Conservation (phyloP, 2,113 vertebrate species). For the Clarias macrocephalus region DNA sequence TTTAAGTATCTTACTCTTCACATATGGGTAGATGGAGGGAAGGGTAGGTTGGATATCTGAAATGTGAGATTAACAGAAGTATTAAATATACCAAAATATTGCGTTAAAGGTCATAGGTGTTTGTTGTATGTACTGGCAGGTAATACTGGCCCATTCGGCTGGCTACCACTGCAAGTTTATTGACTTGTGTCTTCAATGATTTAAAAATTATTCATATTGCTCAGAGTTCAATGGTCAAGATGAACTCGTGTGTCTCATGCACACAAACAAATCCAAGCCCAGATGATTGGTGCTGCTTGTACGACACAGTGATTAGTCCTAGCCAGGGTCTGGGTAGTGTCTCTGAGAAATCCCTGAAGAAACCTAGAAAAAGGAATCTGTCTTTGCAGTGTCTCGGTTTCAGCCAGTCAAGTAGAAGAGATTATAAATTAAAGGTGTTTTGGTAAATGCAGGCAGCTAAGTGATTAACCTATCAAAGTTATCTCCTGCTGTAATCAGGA, state of each 20-base stretch:
- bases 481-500: background rate
- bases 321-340: background rate
- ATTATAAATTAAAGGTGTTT: background rate
- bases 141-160: too few species aligned
- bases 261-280: constrained; percentile 36
- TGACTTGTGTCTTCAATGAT: background rate
- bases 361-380: constrained; percentile 2
- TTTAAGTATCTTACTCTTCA: too few species aligned
- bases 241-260: background rate
- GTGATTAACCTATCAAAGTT: background rate
- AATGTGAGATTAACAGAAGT: too few species aligned
- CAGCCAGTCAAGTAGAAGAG: background rate
- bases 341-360: background rate
- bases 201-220: background rate
- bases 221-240: background rate
- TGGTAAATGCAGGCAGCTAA: background rate
- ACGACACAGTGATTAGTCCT: background rate
- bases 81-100: too few species aligned
- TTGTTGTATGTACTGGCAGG: too few species aligned
- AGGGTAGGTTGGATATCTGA: too few species aligned
- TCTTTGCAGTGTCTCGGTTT: constrained; percentile 7
- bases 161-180: too few species aligned
- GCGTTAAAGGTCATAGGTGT: too few species aligned
- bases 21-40: too few species aligned
- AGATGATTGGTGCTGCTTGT: constrained; percentile 28